A percentile compares a stretch with the other conserved stretches of the same genome.
Evolutionary conservation across 2,888 invertebrate genomes (phyloP).

Genomic region (Mythimna ferrago): DNA sequence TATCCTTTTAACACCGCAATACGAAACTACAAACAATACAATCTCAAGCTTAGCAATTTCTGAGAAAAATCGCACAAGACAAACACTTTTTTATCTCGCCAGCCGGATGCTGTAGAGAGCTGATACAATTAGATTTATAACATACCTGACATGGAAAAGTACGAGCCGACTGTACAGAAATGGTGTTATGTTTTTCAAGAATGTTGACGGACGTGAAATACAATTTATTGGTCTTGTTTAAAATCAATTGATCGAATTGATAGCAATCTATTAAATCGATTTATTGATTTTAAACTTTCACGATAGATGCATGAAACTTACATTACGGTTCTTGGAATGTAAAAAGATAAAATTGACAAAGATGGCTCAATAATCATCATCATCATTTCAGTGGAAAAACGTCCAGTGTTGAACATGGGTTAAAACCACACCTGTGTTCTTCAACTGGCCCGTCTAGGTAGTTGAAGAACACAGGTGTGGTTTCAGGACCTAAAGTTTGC

Average conservation of each 20-base stretch:
- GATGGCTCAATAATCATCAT: no score
- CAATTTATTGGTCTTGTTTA: slow-evolving; percentile 14
- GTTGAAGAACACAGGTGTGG: no score
- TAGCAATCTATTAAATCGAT: background rate
- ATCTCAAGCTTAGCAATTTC: slow-evolving; percentile 47
- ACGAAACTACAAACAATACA: slow-evolving; percentile 46
- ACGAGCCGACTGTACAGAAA: slow-evolving; percentile 5
- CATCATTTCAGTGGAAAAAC: no score
- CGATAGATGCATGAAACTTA: background rate
- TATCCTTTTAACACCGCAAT: no score
- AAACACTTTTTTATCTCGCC: slow-evolving; percentile 56
- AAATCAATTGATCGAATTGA: background rate
- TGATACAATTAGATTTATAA: slow-evolving; percentile 50
- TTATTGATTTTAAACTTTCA: background rate
- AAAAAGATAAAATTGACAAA: no score
- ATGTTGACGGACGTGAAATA: slow-evolving; percentile 7
- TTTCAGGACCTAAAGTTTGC: no score
- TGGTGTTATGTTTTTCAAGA: slow-evolving; percentile 26
- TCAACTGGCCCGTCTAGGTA: no score
- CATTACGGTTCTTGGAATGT: no score
- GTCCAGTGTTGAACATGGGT: no score
- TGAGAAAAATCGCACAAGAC: slow-evolving; percentile 55
- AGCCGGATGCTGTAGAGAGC: slow-evolving; percentile 56
- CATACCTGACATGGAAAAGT: background rate
- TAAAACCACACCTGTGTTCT: no score